Conservation (phyloP, 2,113 vertebrate genomes). For the Catharus bicknelli region DNA sequence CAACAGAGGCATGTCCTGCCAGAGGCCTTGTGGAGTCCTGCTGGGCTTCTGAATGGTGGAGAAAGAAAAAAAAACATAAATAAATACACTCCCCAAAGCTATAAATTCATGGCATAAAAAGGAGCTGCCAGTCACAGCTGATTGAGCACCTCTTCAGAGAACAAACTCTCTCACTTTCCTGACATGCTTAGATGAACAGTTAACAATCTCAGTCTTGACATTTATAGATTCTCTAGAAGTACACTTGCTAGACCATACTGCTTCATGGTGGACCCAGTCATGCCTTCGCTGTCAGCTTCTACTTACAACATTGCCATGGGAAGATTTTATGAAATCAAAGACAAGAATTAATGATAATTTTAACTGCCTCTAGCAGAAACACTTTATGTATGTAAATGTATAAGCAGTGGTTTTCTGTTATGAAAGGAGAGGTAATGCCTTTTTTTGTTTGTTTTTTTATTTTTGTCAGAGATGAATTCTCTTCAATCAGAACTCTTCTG, state of each 20-base stretch:
- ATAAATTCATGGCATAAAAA: constrained; percentile 1
- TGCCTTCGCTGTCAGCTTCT: neutral
- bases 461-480: neutral
- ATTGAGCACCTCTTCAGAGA: constrained; percentile 1
- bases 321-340: neutral
- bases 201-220: constrained; percentile 12
- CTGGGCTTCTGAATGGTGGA: neutral
- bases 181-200: constrained; percentile 40
- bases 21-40: neutral
- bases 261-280: neutral
- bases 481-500: neutral
- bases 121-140: constrained; percentile 16
- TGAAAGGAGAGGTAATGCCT: neutral
- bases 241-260: neutral
- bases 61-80: neutral
- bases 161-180: constrained; percentile 14
- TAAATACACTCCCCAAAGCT: neutral
- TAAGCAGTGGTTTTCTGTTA: neutral
- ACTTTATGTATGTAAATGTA: neutral
- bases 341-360: neutral
- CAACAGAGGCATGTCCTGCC: neutral
- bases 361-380: neutral
- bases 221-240: neutral
- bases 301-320: neutral
- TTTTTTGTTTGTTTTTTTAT: neutral